Evolutionary conservation across 2,888 invertebrate genomes (phyloP).

Genomic region (Parochlus steinenii): DNA sequence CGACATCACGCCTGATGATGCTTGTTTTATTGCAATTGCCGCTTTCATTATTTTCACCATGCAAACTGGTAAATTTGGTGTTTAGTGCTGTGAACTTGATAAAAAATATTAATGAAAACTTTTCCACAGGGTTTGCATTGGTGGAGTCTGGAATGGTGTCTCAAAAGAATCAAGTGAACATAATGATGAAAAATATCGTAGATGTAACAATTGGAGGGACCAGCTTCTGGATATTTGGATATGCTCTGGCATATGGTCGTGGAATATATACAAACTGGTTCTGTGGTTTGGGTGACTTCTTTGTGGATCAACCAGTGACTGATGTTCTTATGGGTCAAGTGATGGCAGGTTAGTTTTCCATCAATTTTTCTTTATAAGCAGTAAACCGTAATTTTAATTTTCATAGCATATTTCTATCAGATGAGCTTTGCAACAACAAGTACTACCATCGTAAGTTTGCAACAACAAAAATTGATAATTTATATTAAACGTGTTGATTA

Average conservation of each 20-base stretch:
- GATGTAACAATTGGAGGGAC: constrained; percentile 39
- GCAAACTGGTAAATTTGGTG: too few relatives aligned
- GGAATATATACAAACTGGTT: constrained; percentile 26
- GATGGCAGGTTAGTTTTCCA: too few relatives aligned
- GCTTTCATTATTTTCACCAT: constrained; percentile 4
- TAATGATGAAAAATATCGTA: constrained; percentile 40
- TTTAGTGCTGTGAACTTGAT: too few relatives aligned
- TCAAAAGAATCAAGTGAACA: constrained; percentile 38
- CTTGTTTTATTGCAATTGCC: neutral
- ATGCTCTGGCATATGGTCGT: constrained; percentile 34
- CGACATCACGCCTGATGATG: neutral
- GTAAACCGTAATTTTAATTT: too few relatives aligned
- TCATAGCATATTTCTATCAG: constrained; percentile 34
- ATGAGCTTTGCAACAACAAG: constrained; percentile 33
- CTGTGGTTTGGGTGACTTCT: constrained; percentile 32
- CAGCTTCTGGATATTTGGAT: constrained; percentile 40
- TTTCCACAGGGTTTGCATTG: neutral
- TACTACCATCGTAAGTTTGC: constrained; percentile 18
- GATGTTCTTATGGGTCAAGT: constrained; percentile 25
- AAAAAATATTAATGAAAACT: too few relatives aligned
- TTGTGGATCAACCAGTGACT: constrained; percentile 24
- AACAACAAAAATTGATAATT: too few relatives aligned
- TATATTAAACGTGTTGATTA: constrained; percentile 27
- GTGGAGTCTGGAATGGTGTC: constrained; percentile 16
- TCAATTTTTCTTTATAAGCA: too few relatives aligned